Evolutionary conservation across 2,113 vertebrate species (phyloP).

Genomic region (Rhineura floridana): DNA sequence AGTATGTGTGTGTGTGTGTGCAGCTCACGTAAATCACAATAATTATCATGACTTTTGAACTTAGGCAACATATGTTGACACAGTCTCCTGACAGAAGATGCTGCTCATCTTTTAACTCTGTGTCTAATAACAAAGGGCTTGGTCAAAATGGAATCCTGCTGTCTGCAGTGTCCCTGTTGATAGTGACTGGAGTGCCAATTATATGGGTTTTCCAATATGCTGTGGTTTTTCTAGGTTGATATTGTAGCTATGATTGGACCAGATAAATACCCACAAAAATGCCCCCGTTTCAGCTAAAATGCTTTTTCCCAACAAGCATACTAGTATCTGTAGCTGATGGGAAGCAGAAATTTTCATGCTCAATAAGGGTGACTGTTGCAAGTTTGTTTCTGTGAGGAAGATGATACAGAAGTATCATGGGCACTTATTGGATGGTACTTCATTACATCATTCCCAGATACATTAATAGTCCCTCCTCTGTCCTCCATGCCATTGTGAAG

Average conservation of each 20-base stretch:
- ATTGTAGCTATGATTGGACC: too few relatives aligned
- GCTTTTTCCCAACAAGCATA: neutral
- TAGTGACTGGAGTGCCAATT: neutral
- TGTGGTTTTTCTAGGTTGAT: neutral
- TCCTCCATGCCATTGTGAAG: neutral
- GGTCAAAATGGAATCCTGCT: neutral
- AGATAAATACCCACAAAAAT: neutral
- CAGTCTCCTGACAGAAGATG: neutral
- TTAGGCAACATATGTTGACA: neutral
- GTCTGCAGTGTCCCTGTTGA: neutral
- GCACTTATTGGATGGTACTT: neutral
- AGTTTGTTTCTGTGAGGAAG: neutral
- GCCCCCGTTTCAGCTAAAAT: neutral
- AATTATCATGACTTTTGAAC: too few relatives aligned
- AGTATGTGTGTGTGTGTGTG: too few relatives aligned
- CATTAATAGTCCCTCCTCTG: neutral
- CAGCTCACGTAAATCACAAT: too few relatives aligned
- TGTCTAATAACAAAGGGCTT: neutral
- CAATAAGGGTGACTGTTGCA: neutral
- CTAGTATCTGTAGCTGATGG: neutral
- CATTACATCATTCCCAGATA: neutral
- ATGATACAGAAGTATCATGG: neutral
- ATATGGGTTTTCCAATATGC: neutral
- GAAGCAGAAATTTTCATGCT: neutral
- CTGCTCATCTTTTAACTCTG: neutral